Evolutionary conservation across 2,797 vertebrate genomes (phyloP).

Genomic region (Hemitrygon akajei): DNA sequence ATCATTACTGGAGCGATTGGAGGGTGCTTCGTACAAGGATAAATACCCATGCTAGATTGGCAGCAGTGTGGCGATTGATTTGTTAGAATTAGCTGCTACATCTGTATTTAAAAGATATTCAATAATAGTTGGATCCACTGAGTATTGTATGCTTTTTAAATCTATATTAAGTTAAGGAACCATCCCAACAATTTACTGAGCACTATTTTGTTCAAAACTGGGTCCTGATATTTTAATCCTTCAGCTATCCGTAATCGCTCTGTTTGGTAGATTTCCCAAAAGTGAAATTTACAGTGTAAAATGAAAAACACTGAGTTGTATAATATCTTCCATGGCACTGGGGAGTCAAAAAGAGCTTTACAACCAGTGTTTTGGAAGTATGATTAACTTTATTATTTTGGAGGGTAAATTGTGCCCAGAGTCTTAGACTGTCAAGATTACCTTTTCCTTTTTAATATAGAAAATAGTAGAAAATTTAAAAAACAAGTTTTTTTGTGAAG

Average conservation of each 20-base stretch:
- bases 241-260: not conserved
- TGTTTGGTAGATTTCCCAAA: not conserved
- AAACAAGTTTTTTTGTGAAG: not conserved
- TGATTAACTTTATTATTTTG: not conserved
- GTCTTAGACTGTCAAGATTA: not conserved
- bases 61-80: too few relatives aligned
- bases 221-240: not conserved
- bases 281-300: not conserved
- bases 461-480: not conserved
- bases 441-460: not conserved
- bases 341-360: not conserved
- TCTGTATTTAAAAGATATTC: not conserved
- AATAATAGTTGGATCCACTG: not conserved
- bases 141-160: not conserved
- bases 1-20: too few relatives aligned
- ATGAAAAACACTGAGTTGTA: not conserved
- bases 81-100: too few relatives aligned
- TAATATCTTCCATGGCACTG: not conserved
- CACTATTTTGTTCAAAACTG: not conserved
- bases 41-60: too few relatives aligned
- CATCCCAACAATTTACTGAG: not conserved
- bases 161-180: not conserved
- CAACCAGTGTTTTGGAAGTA: not conserved
- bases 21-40: too few relatives aligned
- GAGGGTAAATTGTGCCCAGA: not conserved